Evolutionary conservation across 2,888 invertebrate species (phyloP).

Genomic region (Ichneumon xanthorius): DNA sequence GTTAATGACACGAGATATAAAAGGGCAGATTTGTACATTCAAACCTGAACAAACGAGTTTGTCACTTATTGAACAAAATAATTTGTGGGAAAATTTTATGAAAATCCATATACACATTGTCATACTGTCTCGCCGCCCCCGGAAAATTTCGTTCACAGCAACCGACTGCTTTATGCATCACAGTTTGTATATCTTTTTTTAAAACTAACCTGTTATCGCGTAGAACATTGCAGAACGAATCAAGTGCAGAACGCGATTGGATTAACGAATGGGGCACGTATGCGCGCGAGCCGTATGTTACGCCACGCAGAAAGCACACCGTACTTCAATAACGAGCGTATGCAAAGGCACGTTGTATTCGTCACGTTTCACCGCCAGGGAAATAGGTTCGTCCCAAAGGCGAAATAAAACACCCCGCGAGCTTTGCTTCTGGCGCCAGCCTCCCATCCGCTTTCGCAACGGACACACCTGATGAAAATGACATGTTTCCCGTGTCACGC

Average conservation of each 20-base stretch:
- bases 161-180: too few species aligned
- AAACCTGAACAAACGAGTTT: too few species aligned
- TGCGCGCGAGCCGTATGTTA: background rate
- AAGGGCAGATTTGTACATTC: too few species aligned
- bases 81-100: too few species aligned
- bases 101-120: too few species aligned
- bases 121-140: too few species aligned
- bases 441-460: slow-evolving; percentile 13
- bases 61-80: too few species aligned
- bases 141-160: too few species aligned
- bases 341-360: slow-evolving; percentile 41
- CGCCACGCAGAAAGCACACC: slow-evolving; percentile 5
- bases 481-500: slow-evolving; percentile 60
- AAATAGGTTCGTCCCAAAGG: slow-evolving; percentile 53
- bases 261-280: slow-evolving; percentile 29
- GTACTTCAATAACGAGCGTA: slow-evolving; percentile 6
- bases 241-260: slow-evolving; percentile 29
- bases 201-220: slow-evolving; percentile 59
- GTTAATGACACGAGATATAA: too few species aligned
- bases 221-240: slow-evolving; percentile 49
- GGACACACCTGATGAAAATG: slow-evolving; percentile 59
- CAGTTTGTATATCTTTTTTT: background rate
- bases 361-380: slow-evolving; percentile 45
- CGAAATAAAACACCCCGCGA: slow-evolving; percentile 58
- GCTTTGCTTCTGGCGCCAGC: slow-evolving; percentile 13